Percentiles rank a stretch among this genome's conserved stretches.
Conservation (phyloP, 2,797 vertebrate species). For the Galago senegalensis region DNA sequence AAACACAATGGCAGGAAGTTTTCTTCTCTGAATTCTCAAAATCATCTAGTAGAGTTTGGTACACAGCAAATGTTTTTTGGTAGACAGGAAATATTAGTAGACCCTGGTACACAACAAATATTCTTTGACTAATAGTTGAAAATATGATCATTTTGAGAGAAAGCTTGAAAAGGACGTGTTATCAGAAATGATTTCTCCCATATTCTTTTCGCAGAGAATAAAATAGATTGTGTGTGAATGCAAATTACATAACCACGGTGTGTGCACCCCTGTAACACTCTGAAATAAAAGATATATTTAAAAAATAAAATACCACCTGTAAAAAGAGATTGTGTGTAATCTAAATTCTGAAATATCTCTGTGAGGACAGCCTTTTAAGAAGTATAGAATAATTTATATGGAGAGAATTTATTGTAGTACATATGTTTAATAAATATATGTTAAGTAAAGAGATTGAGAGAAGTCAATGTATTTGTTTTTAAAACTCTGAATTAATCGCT, state of each 20-base stretch:
- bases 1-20: background rate
- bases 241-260: no score
- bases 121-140: slow-evolving; percentile 22
- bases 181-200: background rate
- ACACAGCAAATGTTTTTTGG: background rate
- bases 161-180: slow-evolving; percentile 4
- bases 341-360: slow-evolving; percentile 23
- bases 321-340: background rate
- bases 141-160: slow-evolving; percentile 25
- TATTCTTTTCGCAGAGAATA: background rate
- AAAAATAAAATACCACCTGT: no score
- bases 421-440: slow-evolving; percentile 23
- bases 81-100: background rate
- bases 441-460: background rate
- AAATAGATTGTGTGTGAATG: background rate
- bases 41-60: slow-evolving; percentile 2
- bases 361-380: background rate
- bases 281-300: no score
- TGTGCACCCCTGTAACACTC: no score
- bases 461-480: slow-evolving; percentile 7
- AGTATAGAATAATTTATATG: background rate
- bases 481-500: background rate
- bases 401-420: background rate
- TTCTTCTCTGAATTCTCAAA: background rate
- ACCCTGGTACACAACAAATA: background rate